phyloP scores from a whole-genome alignment of 2,888 invertebrate genomes.

The Harpalus rubripes region DNA sequence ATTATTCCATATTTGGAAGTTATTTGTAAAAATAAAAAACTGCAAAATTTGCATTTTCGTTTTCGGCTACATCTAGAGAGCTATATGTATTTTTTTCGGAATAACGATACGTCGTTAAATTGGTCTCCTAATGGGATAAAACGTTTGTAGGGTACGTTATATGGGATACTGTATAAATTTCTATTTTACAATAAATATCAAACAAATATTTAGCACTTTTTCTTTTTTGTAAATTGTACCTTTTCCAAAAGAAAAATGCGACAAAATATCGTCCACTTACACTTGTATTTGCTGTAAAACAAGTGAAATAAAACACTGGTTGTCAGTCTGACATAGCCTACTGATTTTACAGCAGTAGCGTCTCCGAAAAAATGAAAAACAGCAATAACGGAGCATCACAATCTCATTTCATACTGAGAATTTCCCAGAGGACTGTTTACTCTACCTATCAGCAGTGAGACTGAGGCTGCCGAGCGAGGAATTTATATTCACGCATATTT shows the following conservation, averaged over 20 bases:
- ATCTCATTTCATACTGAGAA: slow-evolving; percentile 64
- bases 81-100: too few relatives aligned
- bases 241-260: background rate
- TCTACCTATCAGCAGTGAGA: slow-evolving; percentile 39
- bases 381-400: slow-evolving; percentile 64
- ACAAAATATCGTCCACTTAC: background rate
- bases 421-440: slow-evolving; percentile 64
- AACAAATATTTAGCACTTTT: background rate
- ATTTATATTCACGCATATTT: slow-evolving; percentile 62
- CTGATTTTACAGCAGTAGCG: slow-evolving; percentile 37
- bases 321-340: slow-evolving; percentile 5
- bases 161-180: too few relatives aligned
- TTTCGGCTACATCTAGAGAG: too few relatives aligned
- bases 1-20: too few relatives aligned
- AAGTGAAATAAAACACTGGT: slow-evolving; percentile 6
- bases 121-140: too few relatives aligned
- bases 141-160: too few relatives aligned
- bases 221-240: background rate
- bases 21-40: too few relatives aligned
- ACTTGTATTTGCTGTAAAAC: background rate
- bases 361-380: slow-evolving; percentile 55
- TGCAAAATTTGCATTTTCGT: too few relatives aligned
- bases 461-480: background rate
- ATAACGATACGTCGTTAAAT: too few relatives aligned
- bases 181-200: too few relatives aligned